Evolutionary conservation across 2,888 invertebrate genomes (phyloP).

Genomic region (Drosophila prolongata): DNA sequence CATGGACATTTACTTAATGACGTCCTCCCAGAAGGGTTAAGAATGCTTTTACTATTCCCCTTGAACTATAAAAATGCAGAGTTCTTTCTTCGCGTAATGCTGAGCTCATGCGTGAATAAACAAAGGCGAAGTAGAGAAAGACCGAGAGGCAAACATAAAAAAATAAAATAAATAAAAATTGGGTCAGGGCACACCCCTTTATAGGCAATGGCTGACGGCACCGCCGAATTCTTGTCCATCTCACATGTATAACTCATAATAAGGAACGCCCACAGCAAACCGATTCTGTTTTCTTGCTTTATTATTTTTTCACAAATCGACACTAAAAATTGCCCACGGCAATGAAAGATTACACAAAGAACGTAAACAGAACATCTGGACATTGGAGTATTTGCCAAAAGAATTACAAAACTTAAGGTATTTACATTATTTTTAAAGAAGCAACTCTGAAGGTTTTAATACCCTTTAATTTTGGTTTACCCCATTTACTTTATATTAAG

Average conservation of each 20-base stretch:
- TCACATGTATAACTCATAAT: slow-evolving; percentile 56
- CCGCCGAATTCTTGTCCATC: slow-evolving; percentile 36
- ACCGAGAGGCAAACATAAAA: neutral
- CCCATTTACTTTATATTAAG: too few species aligned
- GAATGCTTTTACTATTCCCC: slow-evolving; percentile 48
- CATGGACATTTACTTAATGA: slow-evolving; percentile 37
- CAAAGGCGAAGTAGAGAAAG: slow-evolving; percentile 38
- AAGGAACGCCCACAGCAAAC: slow-evolving; percentile 64
- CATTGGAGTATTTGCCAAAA: slow-evolving; percentile 1
- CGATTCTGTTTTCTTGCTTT: slow-evolving; percentile 51
- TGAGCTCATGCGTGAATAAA: slow-evolving; percentile 69
- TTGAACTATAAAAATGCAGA: slow-evolving; percentile 33
- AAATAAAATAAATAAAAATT: slow-evolving; percentile 43
- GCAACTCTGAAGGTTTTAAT: neutral
- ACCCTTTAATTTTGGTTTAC: neutral
- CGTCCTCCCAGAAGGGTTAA: slow-evolving; percentile 38
- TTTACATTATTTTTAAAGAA: neutral
- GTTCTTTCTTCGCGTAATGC: slow-evolving; percentile 40
- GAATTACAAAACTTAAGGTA: neutral
- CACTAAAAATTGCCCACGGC: slow-evolving; percentile 44
- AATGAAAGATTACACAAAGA: slow-evolving; percentile 57
- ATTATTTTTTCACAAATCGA: slow-evolving; percentile 63
- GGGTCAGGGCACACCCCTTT: slow-evolving; percentile 75
- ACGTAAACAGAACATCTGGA: slow-evolving; percentile 7
- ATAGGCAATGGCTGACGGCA: slow-evolving; percentile 53